A percentile compares a stretch with the other conserved stretches of the same genome.
Evolutionary conservation across 1,140 invertebrate genomes (phyloP).

Genomic region (Rhagoletis pomonella): DNA sequence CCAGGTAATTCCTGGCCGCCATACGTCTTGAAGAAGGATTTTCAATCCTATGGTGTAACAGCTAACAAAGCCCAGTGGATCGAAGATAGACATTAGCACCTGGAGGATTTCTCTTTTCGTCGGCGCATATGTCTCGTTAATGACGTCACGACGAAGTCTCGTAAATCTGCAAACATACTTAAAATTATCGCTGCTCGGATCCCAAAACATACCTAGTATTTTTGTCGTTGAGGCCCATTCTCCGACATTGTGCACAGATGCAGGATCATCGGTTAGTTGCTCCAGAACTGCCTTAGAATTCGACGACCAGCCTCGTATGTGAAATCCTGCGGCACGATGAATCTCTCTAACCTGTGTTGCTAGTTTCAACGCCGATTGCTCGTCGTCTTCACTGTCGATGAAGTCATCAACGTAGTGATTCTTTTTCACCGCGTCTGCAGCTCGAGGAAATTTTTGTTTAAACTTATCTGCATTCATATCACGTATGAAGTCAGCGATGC

Average conservation of each 20-base stretch:
- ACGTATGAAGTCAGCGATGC: slow-evolving; percentile 61
- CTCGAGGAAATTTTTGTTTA: slow-evolving; percentile 56
- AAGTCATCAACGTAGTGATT: slow-evolving; percentile 73
- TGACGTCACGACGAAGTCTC: not conserved
- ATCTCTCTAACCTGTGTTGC: slow-evolving; percentile 59
- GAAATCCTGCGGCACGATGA: slow-evolving; percentile 58
- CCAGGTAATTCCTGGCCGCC: slow-evolving; percentile 69
- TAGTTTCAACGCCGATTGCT: slow-evolving; percentile 56
- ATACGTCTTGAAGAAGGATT: slow-evolving; percentile 73
- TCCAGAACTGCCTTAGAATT: slow-evolving; percentile 19
- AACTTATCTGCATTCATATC: slow-evolving; percentile 61
- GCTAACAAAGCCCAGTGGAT: slow-evolving; percentile 70
- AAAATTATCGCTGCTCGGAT: slow-evolving; percentile 3
- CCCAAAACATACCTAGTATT: slow-evolving; percentile 55
- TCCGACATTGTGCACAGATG: not conserved
- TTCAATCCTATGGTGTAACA: slow-evolving; percentile 69
- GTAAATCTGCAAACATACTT: slow-evolving; percentile 48
- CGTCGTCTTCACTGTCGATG: slow-evolving; percentile 61
- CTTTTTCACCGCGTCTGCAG: slow-evolving; percentile 62
- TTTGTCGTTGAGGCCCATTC: slow-evolving; percentile 12
- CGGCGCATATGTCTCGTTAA: slow-evolving; percentile 33
- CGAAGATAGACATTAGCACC: slow-evolving; percentile 67
- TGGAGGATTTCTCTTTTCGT: slow-evolving; percentile 65
- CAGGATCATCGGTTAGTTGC: not conserved
- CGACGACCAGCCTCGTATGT: slow-evolving; percentile 57